These are phyloP conservation scores for Gavialis gangeticus DNA, from an alignment of 2,113 vertebrate species.

Conservation along the genomic window DNA sequence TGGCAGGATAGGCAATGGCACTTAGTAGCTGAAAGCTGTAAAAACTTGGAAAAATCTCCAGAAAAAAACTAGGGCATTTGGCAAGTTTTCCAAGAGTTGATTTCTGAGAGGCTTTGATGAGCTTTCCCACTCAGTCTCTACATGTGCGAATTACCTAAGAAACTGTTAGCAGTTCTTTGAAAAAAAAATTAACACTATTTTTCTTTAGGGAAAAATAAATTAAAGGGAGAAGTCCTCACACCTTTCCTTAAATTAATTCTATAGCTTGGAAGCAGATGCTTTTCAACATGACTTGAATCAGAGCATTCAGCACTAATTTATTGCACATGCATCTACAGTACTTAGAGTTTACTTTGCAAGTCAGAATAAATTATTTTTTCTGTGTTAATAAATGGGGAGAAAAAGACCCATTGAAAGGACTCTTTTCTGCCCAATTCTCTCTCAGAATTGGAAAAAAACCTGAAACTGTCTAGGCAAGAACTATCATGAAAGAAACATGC, in stretches of 20 bases:
- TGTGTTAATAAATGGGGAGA: background rate
- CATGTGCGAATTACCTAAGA: constrained; percentile 45
- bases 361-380: background rate
- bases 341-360: background rate
- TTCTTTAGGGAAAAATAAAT: background rate
- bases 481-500: background rate
- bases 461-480: background rate
- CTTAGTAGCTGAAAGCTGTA: constrained; percentile 25
- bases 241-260: background rate
- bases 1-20: constrained; percentile 32
- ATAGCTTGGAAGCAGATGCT: background rate
- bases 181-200: constrained; percentile 38
- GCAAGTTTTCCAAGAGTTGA: constrained; percentile 34
- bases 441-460: background rate
- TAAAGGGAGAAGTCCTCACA: background rate
- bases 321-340: background rate
- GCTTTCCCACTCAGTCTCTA: constrained; percentile 46
- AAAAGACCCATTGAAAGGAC: background rate
- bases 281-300: background rate
- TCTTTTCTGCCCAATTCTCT: background rate
- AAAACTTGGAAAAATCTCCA: background rate
- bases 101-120: constrained; percentile 32
- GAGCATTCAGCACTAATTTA: background rate
- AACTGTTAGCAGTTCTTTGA: constrained; percentile 49
- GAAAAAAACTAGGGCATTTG: constrained; percentile 43